phyloP scores from a whole-genome alignment of 2,888 invertebrate genomes.

The Zele albiditarsus region DNA sequence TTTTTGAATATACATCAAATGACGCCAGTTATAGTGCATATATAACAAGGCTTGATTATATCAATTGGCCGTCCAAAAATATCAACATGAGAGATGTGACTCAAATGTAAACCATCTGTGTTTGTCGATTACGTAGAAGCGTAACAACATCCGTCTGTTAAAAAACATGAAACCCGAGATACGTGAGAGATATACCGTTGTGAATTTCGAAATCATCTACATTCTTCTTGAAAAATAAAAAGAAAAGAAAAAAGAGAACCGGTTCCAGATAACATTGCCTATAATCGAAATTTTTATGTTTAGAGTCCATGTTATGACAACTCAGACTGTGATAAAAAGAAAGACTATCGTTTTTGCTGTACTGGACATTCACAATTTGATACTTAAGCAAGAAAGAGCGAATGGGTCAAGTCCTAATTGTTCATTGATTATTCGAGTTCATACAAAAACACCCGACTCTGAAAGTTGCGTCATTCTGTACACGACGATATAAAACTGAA shows the following conservation, averaged over 20 bases:
- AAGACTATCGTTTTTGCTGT: background rate
- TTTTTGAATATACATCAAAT: background rate
- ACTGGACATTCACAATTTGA: background rate
- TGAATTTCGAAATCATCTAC: background rate
- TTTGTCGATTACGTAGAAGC: conserved; percentile 5
- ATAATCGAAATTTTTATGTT: background rate
- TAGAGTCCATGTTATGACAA: background rate
- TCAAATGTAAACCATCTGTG: conserved; percentile 7
- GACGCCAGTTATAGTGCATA: background rate
- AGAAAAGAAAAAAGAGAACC: background rate
- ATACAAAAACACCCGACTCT: background rate
- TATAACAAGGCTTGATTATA: background rate
- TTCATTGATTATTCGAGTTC: background rate
- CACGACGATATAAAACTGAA: background rate
- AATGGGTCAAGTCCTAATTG: background rate
- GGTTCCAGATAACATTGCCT: background rate
- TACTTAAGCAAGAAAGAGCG: background rate
- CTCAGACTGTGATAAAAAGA: background rate
- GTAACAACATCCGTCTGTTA: conserved; percentile 5
- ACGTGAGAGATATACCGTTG: background rate
- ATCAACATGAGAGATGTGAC: conserved; percentile 10
- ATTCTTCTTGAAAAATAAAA: background rate
- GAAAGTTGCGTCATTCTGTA: background rate
- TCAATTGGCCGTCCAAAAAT: background rate
- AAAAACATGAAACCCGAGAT: conserved; percentile 15